Base-by-base conservation (phyloP, 2,113 vertebrate species). In the Stigmatopora nigra region DNA sequence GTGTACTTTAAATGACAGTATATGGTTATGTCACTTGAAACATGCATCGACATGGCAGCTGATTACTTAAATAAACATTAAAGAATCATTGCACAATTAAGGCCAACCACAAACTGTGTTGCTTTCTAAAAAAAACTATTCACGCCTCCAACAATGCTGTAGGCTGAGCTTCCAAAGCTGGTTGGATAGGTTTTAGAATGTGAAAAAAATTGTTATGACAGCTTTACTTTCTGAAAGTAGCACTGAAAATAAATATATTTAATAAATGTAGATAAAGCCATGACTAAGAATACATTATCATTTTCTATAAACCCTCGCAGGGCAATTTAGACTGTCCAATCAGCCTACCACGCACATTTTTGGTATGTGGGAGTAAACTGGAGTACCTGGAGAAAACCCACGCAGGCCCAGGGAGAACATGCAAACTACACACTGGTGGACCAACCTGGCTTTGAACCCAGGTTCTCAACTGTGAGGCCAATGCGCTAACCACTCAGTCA, bases 171-270 rank as follows among this genome's bases (percentile, higher is more conserved):
- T 63, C 66, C 38, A 7, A 13, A 53, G 16, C 63, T 14, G 70
- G 53, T 49, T 64, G 63, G 49, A 47, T 70, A 79, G 76, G 85
- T 80, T 72, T 46, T 76, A 70, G 64, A 66, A 55, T 67, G 64
- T 67, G 59, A 53, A 74, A 80, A 41, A 71, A 53, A 64, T 57
- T 31, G 46, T 55, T 69, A 65, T 62, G 47, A 71, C 67, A 61
- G 49, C 36, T 76, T 81, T 60, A 61, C 22, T 61, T 70, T 55
- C 59, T 36, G n/a, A 36, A 68, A 20, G 38, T 38, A 11, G 25
- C 53, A 15, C 14, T 25, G 20, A 3, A 59, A 38, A 59, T 36
- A 1, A 38, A 38, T 7, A 58, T 58, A 38, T 38, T 38, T 6
- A 4, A 2, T 2, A 58, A 55, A 31, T 4, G 12, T 55, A 31